These are phyloP conservation scores for Champsocephalus esox DNA, from an alignment of 2,797 vertebrate genomes.

Conservation along the genomic window DNA sequence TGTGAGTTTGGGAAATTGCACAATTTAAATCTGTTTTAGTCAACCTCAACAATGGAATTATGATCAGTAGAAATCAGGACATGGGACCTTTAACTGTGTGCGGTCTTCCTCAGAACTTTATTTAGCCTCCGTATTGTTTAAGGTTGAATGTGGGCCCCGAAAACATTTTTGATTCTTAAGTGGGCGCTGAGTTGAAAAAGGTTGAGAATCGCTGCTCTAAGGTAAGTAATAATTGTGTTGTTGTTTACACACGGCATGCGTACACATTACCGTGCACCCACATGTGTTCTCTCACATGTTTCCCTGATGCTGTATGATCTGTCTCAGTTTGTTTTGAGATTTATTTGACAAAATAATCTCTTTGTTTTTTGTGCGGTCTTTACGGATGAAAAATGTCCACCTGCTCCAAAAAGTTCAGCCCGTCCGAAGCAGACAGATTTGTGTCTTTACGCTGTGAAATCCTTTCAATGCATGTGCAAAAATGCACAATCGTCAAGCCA, in stretches of 20 bases:
- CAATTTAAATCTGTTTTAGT: too few relatives aligned
- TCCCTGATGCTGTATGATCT: neutral
- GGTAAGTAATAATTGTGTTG: too few relatives aligned
- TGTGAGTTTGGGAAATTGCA: too few relatives aligned
- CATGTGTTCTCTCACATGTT: neutral
- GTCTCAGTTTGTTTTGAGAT: conserved; percentile 32
- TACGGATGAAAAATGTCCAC: conserved; percentile 5
- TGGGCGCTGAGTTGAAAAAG: too few relatives aligned
- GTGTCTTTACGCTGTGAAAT: neutral
- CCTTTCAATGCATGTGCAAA: neutral
- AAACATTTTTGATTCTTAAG: too few relatives aligned
- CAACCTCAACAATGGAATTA: too few relatives aligned
- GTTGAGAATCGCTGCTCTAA: too few relatives aligned
- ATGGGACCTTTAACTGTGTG: too few relatives aligned
- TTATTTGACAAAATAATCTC: conserved; percentile 23
- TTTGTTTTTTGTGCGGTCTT: neutral
- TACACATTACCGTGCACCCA: neutral
- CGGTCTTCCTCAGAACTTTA: too few relatives aligned
- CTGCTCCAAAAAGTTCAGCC: conserved; percentile 3
- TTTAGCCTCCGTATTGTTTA: too few relatives aligned
- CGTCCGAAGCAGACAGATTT: conserved; percentile 11
- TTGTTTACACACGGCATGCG: neutral
- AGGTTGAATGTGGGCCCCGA: too few relatives aligned
- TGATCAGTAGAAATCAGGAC: too few relatives aligned
- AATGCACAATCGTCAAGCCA: neutral